Evolutionary conservation across 2,888 invertebrate genomes (phyloP).

Genomic region (Anoncus sp.): DNA sequence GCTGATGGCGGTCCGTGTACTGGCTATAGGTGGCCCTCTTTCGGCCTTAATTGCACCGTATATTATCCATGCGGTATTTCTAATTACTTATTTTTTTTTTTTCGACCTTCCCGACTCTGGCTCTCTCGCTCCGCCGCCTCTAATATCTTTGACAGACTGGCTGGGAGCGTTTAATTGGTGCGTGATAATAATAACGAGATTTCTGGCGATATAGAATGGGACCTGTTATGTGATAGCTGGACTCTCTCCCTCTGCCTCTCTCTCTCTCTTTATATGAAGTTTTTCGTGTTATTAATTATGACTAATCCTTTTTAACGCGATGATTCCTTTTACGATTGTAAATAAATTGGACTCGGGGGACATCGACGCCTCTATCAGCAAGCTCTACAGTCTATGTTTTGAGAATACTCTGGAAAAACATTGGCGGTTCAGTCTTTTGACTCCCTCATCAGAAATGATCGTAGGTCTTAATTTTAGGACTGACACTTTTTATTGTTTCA

Average conservation of each 20-base stretch:
- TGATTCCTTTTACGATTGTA: neutral
- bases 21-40: conserved; percentile 80
- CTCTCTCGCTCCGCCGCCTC: conserved; percentile 75
- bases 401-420: neutral
- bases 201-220: conserved; percentile 26
- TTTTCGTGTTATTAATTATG: conserved; percentile 7
- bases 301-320: neutral
- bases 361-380: neutral
- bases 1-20: conserved; percentile 55
- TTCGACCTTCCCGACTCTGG: conserved; percentile 34
- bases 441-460: neutral
- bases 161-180: conserved; percentile 80
- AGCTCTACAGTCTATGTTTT: neutral
- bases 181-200: conserved; percentile 70
- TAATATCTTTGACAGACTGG: conserved; percentile 81
- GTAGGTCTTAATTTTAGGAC: neutral
- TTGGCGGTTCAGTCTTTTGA: neutral
- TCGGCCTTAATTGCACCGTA: conserved; percentile 82
- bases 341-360: neutral
- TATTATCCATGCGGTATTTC: conserved; percentile 82
- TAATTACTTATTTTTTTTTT: conserved; percentile 81
- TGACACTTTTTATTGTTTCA: neutral
- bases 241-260: neutral
- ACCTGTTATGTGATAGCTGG: neutral
- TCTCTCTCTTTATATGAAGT: neutral